Percentiles rank a stretch among this genome's conserved stretches.
These are phyloP conservation scores for Lampris incognitus DNA, from an alignment of 2,113 vertebrate species.

Conservation along the genomic window DNA sequence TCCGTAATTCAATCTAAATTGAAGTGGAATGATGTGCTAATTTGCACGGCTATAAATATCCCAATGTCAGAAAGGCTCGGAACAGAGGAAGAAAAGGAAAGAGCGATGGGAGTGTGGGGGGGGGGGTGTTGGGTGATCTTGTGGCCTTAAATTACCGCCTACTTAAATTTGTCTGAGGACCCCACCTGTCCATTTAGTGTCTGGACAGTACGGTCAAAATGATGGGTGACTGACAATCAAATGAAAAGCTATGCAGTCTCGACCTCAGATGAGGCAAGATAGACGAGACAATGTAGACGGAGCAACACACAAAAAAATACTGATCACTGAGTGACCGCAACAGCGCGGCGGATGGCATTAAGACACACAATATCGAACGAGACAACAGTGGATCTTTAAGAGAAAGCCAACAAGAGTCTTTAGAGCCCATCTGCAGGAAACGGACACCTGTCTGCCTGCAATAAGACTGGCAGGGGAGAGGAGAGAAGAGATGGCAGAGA, in stretches of 20 bases:
- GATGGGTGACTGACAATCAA: background rate
- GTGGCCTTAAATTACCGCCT: background rate
- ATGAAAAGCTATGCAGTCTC: background rate
- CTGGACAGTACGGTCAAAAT: background rate
- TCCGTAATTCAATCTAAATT: conserved; percentile 34
- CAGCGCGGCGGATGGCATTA: background rate
- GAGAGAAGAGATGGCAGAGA: conserved; percentile 12
- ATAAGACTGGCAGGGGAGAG: conserved; percentile 9
- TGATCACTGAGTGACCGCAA: conserved; percentile 3
- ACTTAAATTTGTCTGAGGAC: conserved; percentile 14
- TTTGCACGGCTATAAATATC: conserved; percentile 74
- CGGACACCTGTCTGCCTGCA: conserved; percentile 17
- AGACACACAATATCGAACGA: conserved; percentile 21
- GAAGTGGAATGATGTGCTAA: conserved; percentile 57
- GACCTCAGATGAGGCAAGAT: background rate
- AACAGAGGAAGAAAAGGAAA: conserved; percentile 3
- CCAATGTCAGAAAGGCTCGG: conserved; percentile 45
- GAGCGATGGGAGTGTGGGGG: background rate
- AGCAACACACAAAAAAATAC: background rate
- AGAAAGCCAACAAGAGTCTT: conserved; percentile 1
- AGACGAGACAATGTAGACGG: background rate
- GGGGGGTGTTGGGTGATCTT: background rate
- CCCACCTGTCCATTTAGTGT: conserved; percentile 2
- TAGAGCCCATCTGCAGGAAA: conserved; percentile 10
- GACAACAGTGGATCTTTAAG: conserved; percentile 8